Evolutionary conservation across 1,140 invertebrate genomes (phyloP).

Genomic region (Meteorus sp.): DNA sequence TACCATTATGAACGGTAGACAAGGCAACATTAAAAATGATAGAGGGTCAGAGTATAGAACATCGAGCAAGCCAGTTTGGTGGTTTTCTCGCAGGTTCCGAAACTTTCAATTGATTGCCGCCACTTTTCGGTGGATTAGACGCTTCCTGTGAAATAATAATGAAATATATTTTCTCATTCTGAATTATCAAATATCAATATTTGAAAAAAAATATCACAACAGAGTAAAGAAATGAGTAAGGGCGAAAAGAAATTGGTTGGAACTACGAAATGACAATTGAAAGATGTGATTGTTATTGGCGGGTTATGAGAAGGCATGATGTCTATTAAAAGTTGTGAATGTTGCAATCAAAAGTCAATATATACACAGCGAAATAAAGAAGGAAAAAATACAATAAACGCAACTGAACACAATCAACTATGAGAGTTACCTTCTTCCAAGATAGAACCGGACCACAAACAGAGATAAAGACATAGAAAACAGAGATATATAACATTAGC

Average conservation of each 20-base stretch:
- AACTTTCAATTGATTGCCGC: slow-evolving; percentile 69
- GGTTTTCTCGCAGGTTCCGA: slow-evolving; percentile 74
- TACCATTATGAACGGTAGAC: slow-evolving; percentile 45
- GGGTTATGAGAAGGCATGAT: no score
- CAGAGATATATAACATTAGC: slow-evolving; percentile 55
- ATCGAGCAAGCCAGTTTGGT: slow-evolving; percentile 72
- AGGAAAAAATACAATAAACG: slow-evolving; percentile 3
- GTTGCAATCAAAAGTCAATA: not conserved
- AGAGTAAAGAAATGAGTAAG: no score
- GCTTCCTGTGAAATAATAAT: slow-evolving; percentile 66
- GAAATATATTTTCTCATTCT: not conserved
- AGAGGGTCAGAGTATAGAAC: slow-evolving; percentile 73
- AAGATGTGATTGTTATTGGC: no score
- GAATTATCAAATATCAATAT: slow-evolving; percentile 13
- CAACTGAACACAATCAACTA: slow-evolving; percentile 27
- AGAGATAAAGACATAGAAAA: slow-evolving; percentile 57
- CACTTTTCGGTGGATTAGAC: slow-evolving; percentile 76
- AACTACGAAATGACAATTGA: no score
- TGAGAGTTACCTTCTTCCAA: slow-evolving; percentile 60
- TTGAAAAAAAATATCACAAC: not conserved
- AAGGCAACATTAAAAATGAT: slow-evolving; percentile 40
- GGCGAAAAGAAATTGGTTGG: no score
- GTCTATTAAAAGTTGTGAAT: no score
- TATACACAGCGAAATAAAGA: not conserved
- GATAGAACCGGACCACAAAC: slow-evolving; percentile 55